Evolutionary conservation across 2,888 invertebrate genomes (phyloP).

Genomic region (Rapana venosa): DNA sequence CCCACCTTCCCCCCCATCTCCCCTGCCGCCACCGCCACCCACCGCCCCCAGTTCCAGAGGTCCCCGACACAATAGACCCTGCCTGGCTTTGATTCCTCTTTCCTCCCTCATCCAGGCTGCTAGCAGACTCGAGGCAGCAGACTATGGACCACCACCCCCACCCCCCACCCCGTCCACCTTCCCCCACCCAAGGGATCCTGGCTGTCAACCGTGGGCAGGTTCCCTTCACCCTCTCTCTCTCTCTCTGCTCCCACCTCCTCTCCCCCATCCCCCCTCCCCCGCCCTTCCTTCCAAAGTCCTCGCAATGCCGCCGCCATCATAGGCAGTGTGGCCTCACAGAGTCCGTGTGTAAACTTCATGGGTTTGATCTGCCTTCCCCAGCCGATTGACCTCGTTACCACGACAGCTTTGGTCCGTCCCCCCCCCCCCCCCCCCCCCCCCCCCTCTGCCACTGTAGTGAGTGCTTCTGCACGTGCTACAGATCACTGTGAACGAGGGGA

Average conservation of each 20-base stretch:
- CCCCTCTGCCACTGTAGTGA: no score
- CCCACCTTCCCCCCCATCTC: background rate
- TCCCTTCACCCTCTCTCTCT: constrained; percentile 5
- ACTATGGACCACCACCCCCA: background rate
- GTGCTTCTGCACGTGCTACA: background rate
- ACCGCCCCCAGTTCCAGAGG: constrained; percentile 12
- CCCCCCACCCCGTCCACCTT: background rate
- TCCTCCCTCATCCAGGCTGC: background rate
- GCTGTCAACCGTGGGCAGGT: background rate
- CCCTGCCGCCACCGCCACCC: background rate
- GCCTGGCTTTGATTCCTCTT: constrained; percentile 11
- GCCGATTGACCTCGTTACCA: constrained; percentile 28
- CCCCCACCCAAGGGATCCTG: background rate
- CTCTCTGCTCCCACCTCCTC: background rate
- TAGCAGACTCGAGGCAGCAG: background rate
- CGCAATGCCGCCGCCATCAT: background rate
- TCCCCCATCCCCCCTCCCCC: background rate
- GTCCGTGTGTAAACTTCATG: constrained; percentile 32
- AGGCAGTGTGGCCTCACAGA: background rate
- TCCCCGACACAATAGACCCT: background rate
- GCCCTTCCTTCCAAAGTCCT: no score
- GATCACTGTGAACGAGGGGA: background rate
- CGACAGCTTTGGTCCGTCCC: background rate
- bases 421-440: no score
- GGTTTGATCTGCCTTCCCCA: constrained; percentile 38